A percentile compares a stretch with the other conserved stretches of the same genome.
Evolutionary conservation across 1,140 invertebrate species (phyloP).

Genomic region (Zaprionus ghesquierei): DNA sequence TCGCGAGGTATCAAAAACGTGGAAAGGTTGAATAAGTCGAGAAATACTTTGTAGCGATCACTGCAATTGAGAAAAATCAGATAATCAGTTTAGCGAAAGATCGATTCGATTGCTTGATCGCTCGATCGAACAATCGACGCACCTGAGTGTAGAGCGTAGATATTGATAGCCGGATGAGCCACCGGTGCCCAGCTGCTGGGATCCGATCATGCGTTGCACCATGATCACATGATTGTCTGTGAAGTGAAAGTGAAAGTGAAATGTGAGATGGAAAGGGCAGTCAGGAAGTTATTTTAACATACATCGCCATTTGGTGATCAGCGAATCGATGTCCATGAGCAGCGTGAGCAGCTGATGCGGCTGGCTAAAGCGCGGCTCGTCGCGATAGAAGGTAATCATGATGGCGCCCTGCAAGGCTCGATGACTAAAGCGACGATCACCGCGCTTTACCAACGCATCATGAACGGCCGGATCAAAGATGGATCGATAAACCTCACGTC

Average conservation of each 20-base stretch:
- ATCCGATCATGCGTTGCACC: conserved; percentile 99
- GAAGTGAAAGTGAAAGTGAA: conserved; percentile 43
- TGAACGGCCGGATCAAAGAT: conserved; percentile 94
- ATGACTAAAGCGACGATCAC: conserved; percentile 95
- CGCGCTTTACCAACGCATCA: conserved; percentile 89
- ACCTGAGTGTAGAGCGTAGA: conserved; percentile 98
- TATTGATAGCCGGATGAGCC: conserved; percentile 99
- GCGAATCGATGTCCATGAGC: conserved; percentile 98
- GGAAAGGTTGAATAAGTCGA: conserved; percentile 98
- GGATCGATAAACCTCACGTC: conserved; percentile 92
- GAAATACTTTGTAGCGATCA: conserved; percentile 99
- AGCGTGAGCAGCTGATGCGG: conserved; percentile 96
- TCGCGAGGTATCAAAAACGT: conserved; percentile 96
- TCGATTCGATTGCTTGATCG: not conserved
- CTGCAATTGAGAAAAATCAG: conserved; percentile 84
- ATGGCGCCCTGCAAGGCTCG: conserved; percentile 96
- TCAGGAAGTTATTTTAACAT: conserved; percentile 83
- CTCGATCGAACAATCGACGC: conserved; percentile 33
- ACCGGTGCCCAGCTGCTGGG: conserved; percentile 97
- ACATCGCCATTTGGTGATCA: conserved; percentile 99
- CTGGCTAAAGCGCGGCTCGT: conserved; percentile 98
- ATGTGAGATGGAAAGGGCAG: conserved; percentile 10
- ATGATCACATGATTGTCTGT: conserved; percentile 98
- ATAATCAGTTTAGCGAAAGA: not conserved
- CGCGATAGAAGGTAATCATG: conserved; percentile 98